Evolutionary conservation across 2,797 vertebrate genomes (phyloP).

Genomic region (Spondyliosoma cantharus): DNA sequence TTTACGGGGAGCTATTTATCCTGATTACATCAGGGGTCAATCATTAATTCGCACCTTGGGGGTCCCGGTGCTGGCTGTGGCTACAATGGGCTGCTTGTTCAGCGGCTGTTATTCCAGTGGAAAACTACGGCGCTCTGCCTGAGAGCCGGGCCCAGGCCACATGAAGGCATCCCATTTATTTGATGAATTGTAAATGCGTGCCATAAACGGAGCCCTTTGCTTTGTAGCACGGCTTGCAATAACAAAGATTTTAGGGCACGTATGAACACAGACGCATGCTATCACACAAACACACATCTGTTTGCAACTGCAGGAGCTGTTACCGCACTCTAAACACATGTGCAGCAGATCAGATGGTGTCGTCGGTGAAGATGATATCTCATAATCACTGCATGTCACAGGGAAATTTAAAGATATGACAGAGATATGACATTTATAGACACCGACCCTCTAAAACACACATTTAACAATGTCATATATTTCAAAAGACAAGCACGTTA

Average conservation of each 20-base stretch:
- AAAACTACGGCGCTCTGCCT: slow-evolving; percentile 83
- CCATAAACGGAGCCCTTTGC: slow-evolving; percentile 79
- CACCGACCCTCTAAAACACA: slow-evolving; percentile 20
- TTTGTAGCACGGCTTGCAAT: slow-evolving; percentile 75
- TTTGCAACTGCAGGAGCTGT: slow-evolving; percentile 76
- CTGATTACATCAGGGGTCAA: slow-evolving; percentile 89
- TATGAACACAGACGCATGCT: slow-evolving; percentile 68
- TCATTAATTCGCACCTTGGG: slow-evolving; percentile 90
- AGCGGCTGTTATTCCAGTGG: slow-evolving; percentile 88
- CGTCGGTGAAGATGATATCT: slow-evolving; percentile 75
- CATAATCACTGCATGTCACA: slow-evolving; percentile 59
- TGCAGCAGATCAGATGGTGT: slow-evolving; percentile 71
- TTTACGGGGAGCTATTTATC: slow-evolving; percentile 87
- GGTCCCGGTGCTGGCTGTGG: slow-evolving; percentile 81
- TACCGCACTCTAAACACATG: slow-evolving; percentile 70
- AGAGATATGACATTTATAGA: slow-evolving; percentile 57
- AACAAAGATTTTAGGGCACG: slow-evolving; percentile 76
- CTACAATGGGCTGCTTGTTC: slow-evolving; percentile 89
- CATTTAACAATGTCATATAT: slow-evolving; percentile 5
- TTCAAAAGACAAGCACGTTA: slow-evolving; percentile 15
- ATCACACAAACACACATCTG: slow-evolving; percentile 78
- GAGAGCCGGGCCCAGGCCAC: slow-evolving; percentile 76
- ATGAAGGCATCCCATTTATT: slow-evolving; percentile 86
- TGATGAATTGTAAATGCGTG: slow-evolving; percentile 86
- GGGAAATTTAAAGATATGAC: slow-evolving; percentile 56